Evolutionary conservation across 1,140 invertebrate species (phyloP), one percentile per base, ranked within the genome.

Genomic region (Stegodyphus dumicola): DNA sequence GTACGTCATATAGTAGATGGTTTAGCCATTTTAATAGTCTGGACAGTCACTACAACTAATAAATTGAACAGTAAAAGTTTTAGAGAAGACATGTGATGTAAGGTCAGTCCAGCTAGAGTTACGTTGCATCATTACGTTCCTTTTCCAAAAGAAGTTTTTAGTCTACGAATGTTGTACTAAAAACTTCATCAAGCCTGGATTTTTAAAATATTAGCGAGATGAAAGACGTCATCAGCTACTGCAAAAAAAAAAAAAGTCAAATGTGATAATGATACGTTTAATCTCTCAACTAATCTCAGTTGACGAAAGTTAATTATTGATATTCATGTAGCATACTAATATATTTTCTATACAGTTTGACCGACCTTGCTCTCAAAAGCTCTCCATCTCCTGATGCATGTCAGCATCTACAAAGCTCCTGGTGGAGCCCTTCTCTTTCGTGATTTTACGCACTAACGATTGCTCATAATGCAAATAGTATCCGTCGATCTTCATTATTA

Each of bases 1-100:
- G 84, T 33, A 86, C 76, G 6, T 86, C 84, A 1, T 78, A 86
- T 70, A 86, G 84, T 49, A 60, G 84, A 17, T 86, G 84, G 84
- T 73, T 86, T 15, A 78, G 81, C 53, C 81, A 85, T 70, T 76
- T 85, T 18, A 85, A 76, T 52, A 51, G 78, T 11, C 48, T 73
- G 53, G 69, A 81, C 78, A 73, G 77, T 49, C 51, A 78, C 53
- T 53, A 67, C 65, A 56, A 73, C 18, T 81, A 10, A 15, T 60
- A 60, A 60, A 10, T 60, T 60, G 15, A 1, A 33, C 33, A 33
- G 33, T 33, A 33, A 33, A 33, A 1, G 33, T 33, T 33, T 33
- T 33, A 33, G 33, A 33, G 33, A 33, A 33, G 3, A 33, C 33
- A 33, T 33, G 33, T 33, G 33, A 33, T 33, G 33, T 33, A 33